These are phyloP conservation scores for Machimus rusticus DNA, from an alignment of 2,888 invertebrate genomes.

Conservation along the genomic window DNA sequence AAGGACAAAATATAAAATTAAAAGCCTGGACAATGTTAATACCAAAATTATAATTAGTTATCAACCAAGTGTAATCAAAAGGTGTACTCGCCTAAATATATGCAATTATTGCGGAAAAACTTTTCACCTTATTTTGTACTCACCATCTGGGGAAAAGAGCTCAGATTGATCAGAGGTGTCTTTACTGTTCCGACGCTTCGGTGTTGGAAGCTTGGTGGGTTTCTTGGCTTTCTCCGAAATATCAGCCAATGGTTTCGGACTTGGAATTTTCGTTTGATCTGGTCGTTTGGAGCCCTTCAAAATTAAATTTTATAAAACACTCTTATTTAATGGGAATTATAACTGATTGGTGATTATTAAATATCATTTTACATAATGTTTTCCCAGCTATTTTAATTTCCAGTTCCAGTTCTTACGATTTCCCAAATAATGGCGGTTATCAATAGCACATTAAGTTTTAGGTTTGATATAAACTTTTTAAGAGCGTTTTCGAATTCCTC, in stretches of 20 bases:
- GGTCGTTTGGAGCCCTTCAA: conserved; percentile 55
- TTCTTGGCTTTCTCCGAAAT: conserved; percentile 57
- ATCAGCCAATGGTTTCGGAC: conserved; percentile 59
- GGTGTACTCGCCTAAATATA: neutral
- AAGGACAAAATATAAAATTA: no score
- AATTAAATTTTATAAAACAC: neutral
- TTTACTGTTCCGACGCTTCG: conserved; percentile 55
- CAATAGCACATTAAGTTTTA: no score
- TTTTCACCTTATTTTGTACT: conserved; percentile 30
- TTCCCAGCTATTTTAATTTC: no score
- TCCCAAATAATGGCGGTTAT: no score
- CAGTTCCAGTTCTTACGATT: no score
- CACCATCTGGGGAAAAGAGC: conserved; percentile 52
- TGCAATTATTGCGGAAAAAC: neutral
- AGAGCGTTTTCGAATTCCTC: no score
- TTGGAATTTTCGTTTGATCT: conserved; percentile 59
- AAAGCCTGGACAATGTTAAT: no score
- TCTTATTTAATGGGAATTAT: no score
- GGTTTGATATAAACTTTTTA: no score
- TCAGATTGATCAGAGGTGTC: conserved; percentile 45
- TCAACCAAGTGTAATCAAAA: neutral
- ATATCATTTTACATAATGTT: no score
- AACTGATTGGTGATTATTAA: no score
- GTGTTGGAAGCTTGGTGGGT: conserved; percentile 56
- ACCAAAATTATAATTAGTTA: no score